Percentiles rank a stretch among this genome's conserved stretches.
phyloP scores from a whole-genome alignment of 2,113 vertebrate genomes.

The Martes martes region DNA sequence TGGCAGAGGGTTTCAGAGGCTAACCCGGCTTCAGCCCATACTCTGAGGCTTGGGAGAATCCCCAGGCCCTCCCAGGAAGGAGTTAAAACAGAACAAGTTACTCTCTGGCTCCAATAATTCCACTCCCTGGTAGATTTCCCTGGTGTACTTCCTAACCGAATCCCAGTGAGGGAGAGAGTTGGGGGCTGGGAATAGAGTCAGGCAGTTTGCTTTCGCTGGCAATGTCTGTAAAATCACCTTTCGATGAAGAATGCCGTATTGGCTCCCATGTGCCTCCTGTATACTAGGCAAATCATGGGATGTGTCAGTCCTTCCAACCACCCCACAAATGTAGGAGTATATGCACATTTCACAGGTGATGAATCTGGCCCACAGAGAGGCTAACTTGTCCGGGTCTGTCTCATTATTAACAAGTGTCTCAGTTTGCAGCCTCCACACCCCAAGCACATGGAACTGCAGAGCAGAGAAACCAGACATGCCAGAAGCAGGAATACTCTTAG shows the following conservation, averaged over 20 bases:
- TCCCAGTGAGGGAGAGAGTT: neutral
- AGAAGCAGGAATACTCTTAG: neutral
- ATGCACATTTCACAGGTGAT: neutral
- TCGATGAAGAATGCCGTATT: neutral
- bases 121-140: neutral
- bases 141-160: neutral
- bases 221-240: neutral
- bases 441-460: neutral
- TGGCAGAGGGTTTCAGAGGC: neutral
- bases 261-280: neutral
- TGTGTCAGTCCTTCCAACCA: neutral
- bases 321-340: neutral
- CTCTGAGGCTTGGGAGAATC: neutral
- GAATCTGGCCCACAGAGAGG: neutral
- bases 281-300: neutral
- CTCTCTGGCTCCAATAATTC: neutral
- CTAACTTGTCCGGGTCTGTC: neutral
- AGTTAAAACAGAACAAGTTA: conserved; percentile 20
- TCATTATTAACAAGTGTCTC: neutral
- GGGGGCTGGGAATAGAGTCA: neutral
- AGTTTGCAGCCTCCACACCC: neutral
- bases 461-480: neutral
- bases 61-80: neutral
- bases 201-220: neutral
- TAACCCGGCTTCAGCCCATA: neutral